Evolutionary conservation across 2,797 vertebrate species (phyloP).

Genomic region (Trichosurus vulpecula): DNA sequence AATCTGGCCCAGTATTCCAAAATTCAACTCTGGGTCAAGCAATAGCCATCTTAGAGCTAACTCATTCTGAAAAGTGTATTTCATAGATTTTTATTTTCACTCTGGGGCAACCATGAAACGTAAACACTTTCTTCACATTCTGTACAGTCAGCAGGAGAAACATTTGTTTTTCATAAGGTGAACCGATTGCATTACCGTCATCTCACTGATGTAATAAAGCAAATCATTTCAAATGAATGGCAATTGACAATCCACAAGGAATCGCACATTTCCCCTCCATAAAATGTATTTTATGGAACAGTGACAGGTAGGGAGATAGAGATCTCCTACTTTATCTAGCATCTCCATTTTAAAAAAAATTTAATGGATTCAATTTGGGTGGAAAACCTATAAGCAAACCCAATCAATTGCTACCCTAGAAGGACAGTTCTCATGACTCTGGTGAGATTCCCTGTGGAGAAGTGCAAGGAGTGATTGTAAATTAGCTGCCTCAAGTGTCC

Average conservation of each 20-base stretch:
- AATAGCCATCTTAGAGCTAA: not conserved
- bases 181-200: not conserved
- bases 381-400: not conserved
- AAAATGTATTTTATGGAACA: not conserved
- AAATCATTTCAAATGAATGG: not conserved
- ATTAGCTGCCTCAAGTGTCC: not conserved
- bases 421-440: not conserved
- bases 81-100: not conserved
- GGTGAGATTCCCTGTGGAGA: not conserved
- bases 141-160: not conserved
- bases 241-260: slow-evolving; percentile 21
- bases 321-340: not conserved
- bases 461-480: not conserved
- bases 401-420: not conserved
- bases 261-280: not conserved
- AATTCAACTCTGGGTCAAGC: not conserved
- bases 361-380: not conserved
- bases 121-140: not conserved
- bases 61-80: not conserved
- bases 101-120: not conserved
- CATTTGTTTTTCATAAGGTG: not conserved
- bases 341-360: not conserved
- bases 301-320: not conserved
- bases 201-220: not conserved
- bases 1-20: not conserved